Conservation (phyloP, 2,888 invertebrate genomes). For the Tetanocera ferruginea region DNA sequence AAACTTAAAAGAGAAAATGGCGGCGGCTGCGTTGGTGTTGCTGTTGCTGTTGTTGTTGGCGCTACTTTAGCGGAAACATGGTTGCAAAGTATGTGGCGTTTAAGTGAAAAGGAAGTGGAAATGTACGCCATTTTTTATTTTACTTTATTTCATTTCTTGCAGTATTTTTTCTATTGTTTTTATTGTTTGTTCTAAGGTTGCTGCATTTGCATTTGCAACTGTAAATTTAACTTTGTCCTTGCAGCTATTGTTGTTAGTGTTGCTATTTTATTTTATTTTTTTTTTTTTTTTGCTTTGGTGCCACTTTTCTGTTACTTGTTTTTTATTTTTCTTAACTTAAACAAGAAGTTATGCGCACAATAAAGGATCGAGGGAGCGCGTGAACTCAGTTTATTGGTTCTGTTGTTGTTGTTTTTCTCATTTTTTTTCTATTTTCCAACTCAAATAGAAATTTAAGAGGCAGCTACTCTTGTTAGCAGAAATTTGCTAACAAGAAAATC, state of each 20-base stretch:
- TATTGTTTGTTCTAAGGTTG: constrained; percentile 19
- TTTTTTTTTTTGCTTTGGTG: constrained; percentile 17
- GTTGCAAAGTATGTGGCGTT: constrained; percentile 27
- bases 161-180: not conserved
- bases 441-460: too few relatives aligned
- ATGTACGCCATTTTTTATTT: constrained; percentile 34
- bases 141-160: not conserved
- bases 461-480: too few relatives aligned
- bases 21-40: not conserved
- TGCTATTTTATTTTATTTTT: too few relatives aligned
- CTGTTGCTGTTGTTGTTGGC: not conserved
- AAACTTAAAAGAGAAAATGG: constrained; percentile 28
- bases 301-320: not conserved
- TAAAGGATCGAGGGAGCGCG: not conserved
- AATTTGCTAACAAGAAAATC: too few relatives aligned
- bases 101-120: constrained; percentile 33
- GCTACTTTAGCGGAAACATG: constrained; percentile 11
- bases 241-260: constrained; percentile 23
- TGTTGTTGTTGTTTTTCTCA: not conserved
- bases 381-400: not conserved
- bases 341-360: constrained; percentile 28
- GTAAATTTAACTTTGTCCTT: constrained; percentile 37
- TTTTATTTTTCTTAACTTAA: not conserved
- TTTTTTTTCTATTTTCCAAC: not conserved
- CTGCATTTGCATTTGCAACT: constrained; percentile 36